Evolutionary conservation across 2,113 vertebrate genomes (phyloP).

Genomic region (Ctenodactylus gundi): DNA sequence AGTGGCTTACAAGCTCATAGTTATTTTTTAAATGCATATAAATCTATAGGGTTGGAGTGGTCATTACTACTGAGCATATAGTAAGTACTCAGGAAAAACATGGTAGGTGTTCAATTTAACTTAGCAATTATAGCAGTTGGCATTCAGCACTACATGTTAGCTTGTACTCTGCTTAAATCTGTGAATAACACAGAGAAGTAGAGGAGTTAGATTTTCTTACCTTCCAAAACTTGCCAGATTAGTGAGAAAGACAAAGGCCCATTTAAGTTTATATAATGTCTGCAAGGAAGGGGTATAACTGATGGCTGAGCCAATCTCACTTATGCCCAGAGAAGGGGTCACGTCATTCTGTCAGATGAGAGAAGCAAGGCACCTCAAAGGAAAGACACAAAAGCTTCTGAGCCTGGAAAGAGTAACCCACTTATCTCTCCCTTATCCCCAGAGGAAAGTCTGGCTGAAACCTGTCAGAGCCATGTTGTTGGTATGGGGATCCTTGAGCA

Average conservation of each 20-base stretch:
- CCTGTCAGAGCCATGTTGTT: fast-evolving
- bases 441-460: not conserved
- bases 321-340: not conserved
- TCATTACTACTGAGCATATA: not conserved
- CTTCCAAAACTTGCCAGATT: not conserved
- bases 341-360: not conserved
- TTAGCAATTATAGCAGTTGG: not conserved
- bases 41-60: not conserved
- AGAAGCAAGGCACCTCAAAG: not conserved
- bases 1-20: no score
- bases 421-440: not conserved
- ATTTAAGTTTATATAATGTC: not conserved
- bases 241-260: not conserved
- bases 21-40: not conserved
- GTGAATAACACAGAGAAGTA: not conserved
- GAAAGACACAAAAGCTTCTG: not conserved
- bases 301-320: not conserved
- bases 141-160: not conserved
- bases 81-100: not conserved
- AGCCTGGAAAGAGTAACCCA: not conserved
- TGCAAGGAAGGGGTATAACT: not conserved
- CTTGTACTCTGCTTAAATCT: not conserved
- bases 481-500: not conserved
- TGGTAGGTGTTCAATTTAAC: not conserved
- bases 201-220: not conserved